Evolutionary conservation across 2,888 invertebrate species (phyloP).

Genomic region (Callyntrura sp.): DNA sequence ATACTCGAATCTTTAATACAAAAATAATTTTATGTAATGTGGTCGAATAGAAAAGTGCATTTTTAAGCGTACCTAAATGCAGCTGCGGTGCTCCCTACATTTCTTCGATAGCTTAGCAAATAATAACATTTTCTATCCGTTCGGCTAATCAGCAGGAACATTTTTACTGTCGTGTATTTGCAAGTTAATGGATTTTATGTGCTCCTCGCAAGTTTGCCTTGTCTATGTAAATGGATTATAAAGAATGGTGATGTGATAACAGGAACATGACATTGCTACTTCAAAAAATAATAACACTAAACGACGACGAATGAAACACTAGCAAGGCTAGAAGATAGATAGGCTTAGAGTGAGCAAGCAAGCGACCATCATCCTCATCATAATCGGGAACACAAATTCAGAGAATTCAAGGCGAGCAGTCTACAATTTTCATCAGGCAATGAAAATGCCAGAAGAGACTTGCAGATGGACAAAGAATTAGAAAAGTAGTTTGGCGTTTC

Average conservation of each 20-base stretch:
- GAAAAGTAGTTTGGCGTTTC: constrained; percentile 1
- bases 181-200: constrained; percentile 52
- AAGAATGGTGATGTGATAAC: constrained; percentile 54
- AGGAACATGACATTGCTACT: constrained; percentile 65
- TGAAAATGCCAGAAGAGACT: too few relatives aligned
- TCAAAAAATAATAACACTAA: neutral
- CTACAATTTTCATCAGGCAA: neutral
- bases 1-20: constrained; percentile 6
- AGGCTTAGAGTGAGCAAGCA: too few relatives aligned
- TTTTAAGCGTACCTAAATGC: neutral
- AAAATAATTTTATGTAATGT: constrained; percentile 18
- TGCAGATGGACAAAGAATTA: too few relatives aligned
- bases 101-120: constrained; percentile 3
- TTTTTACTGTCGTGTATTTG: constrained; percentile 57
- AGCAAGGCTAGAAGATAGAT: constrained; percentile 1
- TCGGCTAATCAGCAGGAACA: constrained; percentile 46
- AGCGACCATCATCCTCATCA: too few relatives aligned
- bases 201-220: neutral
- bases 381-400: too few relatives aligned
- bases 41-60: neutral
- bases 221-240: constrained; percentile 31
- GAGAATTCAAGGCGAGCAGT: neutral
- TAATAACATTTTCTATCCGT: constrained; percentile 29
- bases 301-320: neutral
- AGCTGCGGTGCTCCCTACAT: neutral